Percentiles rank a stretch among this genome's conserved stretches.
phyloP scores from a whole-genome alignment of 2,797 vertebrate genomes.

The Phaenicophaeus curvirostris region DNA sequence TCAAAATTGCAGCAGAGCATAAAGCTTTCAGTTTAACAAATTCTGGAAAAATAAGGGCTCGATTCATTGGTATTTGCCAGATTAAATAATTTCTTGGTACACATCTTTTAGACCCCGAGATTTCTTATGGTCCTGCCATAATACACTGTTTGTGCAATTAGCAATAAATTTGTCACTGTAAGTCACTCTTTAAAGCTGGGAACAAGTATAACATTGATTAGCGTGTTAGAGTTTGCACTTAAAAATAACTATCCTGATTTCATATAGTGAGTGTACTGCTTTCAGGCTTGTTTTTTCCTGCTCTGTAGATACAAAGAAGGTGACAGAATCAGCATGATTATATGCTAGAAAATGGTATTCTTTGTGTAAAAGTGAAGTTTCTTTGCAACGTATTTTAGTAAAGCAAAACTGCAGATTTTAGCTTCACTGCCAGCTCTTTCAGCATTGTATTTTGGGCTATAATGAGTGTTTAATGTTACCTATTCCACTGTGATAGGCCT shows the following conservation, averaged over 20 bases:
- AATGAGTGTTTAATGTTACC: fast-evolving
- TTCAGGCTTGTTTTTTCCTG: neutral
- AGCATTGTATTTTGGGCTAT: neutral
- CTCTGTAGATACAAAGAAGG: neutral
- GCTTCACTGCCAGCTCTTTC: neutral
- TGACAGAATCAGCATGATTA: neutral
- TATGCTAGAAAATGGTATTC: neutral
- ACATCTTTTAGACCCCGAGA: neutral
- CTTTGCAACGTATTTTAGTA: neutral
- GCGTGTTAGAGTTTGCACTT: conserved; percentile 6
- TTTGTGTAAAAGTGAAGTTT: neutral
- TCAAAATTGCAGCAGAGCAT: neutral
- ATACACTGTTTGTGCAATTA: conserved; percentile 53
- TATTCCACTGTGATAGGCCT: neutral
- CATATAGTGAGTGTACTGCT: neutral
- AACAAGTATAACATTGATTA: conserved; percentile 57
- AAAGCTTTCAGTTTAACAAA: neutral
- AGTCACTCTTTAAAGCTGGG: conserved; percentile 18
- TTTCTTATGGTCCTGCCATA: conserved; percentile 7
- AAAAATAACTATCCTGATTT: conserved; percentile 56
- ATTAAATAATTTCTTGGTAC: conserved; percentile 41
- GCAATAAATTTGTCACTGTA: conserved; percentile 53
- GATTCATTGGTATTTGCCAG: conserved; percentile 25
- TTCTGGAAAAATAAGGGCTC: conserved; percentile 24
- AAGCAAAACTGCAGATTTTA: neutral